Evolutionary conservation across 2,888 invertebrate genomes (phyloP).

Genomic region (Netelia virgata): DNA sequence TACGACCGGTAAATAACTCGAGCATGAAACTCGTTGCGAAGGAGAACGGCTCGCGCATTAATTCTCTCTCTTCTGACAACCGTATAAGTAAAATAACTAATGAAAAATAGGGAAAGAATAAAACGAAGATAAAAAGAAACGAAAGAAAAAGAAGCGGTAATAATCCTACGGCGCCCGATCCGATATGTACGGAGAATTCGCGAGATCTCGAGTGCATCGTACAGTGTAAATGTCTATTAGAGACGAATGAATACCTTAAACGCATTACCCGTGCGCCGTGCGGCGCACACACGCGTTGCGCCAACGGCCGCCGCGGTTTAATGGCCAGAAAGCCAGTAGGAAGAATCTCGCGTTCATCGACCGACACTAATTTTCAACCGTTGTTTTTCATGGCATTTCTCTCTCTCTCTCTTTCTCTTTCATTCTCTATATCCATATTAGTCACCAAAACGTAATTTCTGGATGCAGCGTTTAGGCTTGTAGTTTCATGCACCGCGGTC

Average conservation of each 20-base stretch:
- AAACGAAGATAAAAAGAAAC: too few species aligned
- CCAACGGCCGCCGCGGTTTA: neutral
- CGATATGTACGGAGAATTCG: neutral
- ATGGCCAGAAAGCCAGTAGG: neutral
- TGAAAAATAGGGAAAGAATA: neutral
- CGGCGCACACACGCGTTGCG: neutral
- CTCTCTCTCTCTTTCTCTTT: too few species aligned
- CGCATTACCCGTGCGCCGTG: neutral
- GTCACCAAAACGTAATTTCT: neutral
- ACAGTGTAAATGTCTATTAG: slow-evolving; percentile 48
- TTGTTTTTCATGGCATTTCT: slow-evolving; percentile 24
- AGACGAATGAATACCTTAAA: slow-evolving; percentile 46
- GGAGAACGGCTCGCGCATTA: neutral
- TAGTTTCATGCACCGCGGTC: neutral
- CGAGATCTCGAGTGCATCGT: slow-evolving; percentile 38
- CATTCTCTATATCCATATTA: slow-evolving; percentile 10
- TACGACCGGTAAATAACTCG: slow-evolving; percentile 6
- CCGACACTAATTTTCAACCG: slow-evolving; percentile 46
- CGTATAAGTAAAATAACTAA: slow-evolving; percentile 31
- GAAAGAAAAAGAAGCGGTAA: too few species aligned
- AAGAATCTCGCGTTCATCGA: slow-evolving; percentile 20
- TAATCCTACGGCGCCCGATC: too few species aligned
- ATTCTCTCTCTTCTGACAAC: slow-evolving; percentile 11
- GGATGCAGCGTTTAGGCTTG: neutral
- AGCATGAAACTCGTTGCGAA: neutral